Evolutionary conservation across 2,888 invertebrate species (phyloP).

Genomic region (Athalia rosae): DNA sequence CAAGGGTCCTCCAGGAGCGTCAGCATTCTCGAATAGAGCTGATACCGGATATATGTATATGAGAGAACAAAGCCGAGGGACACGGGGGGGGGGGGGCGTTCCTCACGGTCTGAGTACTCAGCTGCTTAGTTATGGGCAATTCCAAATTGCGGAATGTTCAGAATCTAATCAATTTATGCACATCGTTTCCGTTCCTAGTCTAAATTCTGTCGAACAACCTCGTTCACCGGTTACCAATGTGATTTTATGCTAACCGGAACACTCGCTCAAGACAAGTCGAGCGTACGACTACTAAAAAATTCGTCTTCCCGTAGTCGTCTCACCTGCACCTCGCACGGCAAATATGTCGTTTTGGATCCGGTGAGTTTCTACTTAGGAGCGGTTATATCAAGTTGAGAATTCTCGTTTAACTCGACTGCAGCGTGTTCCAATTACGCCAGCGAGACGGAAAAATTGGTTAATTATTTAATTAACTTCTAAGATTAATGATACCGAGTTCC

Average conservation of each 20-base stretch:
- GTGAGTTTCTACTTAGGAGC: not conserved
- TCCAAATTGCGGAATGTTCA: conserved; percentile 18
- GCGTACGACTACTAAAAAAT: too few species aligned
- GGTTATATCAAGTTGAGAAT: not conserved
- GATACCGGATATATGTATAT: conserved; percentile 23
- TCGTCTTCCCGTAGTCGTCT: too few species aligned
- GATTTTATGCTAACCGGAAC: too few species aligned
- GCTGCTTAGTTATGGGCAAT: not conserved
- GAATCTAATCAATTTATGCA: conserved; percentile 22
- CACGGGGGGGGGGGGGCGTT: conserved; percentile 22
- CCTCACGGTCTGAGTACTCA: conserved; percentile 2
- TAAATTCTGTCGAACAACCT: conserved; percentile 6
- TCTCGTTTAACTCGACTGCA: conserved; percentile 6
- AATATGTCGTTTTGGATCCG: not conserved
- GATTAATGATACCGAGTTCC: conserved; percentile 18
- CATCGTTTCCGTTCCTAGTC: conserved; percentile 10
- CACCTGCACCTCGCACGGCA: too few species aligned
- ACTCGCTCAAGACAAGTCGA: too few species aligned
- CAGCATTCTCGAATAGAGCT: conserved; percentile 4
- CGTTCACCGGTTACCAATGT: not conserved
- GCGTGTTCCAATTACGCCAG: conserved; percentile 12
- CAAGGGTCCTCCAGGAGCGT: conserved; percentile 19
- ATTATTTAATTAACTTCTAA: conserved; percentile 29
- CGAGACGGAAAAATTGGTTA: conserved; percentile 12
- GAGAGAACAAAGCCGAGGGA: conserved; percentile 23